Conservation (phyloP, 1,140 invertebrate genomes). For the Doryteuthis pealeii region DNA sequence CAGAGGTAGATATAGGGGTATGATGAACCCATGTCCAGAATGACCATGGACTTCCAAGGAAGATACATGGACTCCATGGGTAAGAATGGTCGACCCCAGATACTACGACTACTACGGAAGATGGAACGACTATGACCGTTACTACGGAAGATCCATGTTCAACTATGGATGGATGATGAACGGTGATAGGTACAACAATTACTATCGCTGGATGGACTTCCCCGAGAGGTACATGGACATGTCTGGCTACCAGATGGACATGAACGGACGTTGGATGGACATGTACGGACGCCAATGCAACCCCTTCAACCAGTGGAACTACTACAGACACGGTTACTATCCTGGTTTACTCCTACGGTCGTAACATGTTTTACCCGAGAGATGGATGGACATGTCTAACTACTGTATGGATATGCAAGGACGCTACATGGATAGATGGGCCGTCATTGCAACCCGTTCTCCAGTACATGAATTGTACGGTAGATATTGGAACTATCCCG, state of each 20-base stretch:
- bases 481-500: too few relatives aligned
- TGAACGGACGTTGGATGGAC: not conserved
- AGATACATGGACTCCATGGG: not conserved
- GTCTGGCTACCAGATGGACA: not conserved
- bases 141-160: slow-evolving; percentile 7
- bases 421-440: too few relatives aligned
- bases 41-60: slow-evolving; percentile 6
- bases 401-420: too few relatives aligned
- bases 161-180: not conserved
- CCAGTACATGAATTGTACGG: too few relatives aligned
- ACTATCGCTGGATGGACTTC: not conserved
- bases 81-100: slow-evolving; percentile 3
- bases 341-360: too few relatives aligned
- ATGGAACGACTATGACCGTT: not conserved
- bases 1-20: not conserved
- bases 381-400: too few relatives aligned
- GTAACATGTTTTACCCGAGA: too few relatives aligned
- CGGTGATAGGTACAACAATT: not conserved
- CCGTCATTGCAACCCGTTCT: too few relatives aligned
- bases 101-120: not conserved
- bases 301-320: too few relatives aligned
- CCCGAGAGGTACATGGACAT: not conserved
- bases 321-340: too few relatives aligned
- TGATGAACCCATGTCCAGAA: not conserved
- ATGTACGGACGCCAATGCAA: not conserved